Base-by-base conservation (phyloP, 2,888 invertebrate genomes). In the Maniola hyperantus region DNA sequence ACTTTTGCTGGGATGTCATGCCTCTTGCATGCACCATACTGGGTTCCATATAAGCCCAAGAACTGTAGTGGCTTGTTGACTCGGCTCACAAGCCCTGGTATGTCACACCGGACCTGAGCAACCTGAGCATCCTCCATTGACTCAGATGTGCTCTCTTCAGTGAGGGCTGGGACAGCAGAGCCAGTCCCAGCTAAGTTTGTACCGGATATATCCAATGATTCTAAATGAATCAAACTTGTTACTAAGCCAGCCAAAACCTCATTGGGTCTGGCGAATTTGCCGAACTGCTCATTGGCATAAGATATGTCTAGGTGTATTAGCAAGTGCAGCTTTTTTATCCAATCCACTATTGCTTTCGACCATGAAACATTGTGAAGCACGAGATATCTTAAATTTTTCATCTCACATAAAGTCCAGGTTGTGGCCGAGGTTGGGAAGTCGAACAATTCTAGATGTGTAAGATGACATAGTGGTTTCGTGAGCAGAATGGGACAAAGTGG, bases 181-280 rank as follows among this genome's bases (percentile, higher is more conserved):
- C 97, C 97, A 64, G 95, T 95, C 13, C 98, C 98, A 50, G 98
- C 98, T 72, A 99, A 92, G 92, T 99, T 99, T 18, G 99, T 99
- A 13, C 98, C 98, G 5, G 99, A 98, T 81, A 99, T 98, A 88
- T 99, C 99, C 76, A 99, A 89, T 33, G 97, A 97, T 51, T 94
- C 94, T 68, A 99, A 89, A 61, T 94, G 85, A 0, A 96, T 96
- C 76, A 99, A 92, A 80, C 93, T 95, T 61, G 93, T 93, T 11
- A 98, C 95, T 46, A 99, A 89, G 74, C 93, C 93, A 26, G 94
- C 91, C 50, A 99, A 88, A 39, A 95, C 91, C 71, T 94, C 93
- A 87, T 96, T 97, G 4, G 97, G 97, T 75, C 95, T 94, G 44
- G 94, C 92, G 83, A 96, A 98, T 70, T 94, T 94, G 6, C 97